These are phyloP conservation scores for Pelobates fuscus DNA, from an alignment of 2,113 vertebrate genomes.

Conservation along the genomic window DNA sequence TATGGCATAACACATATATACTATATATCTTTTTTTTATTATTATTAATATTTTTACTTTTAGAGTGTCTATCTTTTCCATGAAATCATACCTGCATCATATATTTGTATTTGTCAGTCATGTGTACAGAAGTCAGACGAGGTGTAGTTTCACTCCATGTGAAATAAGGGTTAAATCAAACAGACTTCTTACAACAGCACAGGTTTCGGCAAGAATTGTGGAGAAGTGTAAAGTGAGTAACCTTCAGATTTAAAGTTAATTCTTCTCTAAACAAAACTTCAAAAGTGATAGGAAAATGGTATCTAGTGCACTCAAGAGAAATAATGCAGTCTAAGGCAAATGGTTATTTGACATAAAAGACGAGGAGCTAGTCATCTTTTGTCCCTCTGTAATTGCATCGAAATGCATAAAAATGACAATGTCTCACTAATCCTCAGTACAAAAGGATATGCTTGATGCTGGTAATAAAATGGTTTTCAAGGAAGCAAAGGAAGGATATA, in stretches of 20 bases:
- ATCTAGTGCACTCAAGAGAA: slow-evolving; percentile 54
- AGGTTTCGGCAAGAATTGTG: slow-evolving; percentile 29
- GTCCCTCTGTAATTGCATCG: slow-evolving; percentile 65
- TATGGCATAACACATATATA: too few species aligned
- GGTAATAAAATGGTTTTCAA: slow-evolving; percentile 60
- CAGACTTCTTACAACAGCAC: slow-evolving; percentile 8
- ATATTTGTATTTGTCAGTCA: slow-evolving; percentile 13
- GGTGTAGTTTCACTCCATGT: neutral
- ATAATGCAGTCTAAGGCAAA: slow-evolving; percentile 61
- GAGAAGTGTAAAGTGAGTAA: slow-evolving; percentile 39
- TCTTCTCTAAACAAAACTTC: slow-evolving; percentile 51
- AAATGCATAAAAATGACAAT: slow-evolving; percentile 58
- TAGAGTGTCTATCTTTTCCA: slow-evolving; percentile 12
- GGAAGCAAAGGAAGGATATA: slow-evolving; percentile 46
- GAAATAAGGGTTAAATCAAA: slow-evolving; percentile 1
- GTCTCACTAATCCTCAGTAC: slow-evolving; percentile 59
- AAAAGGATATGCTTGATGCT: slow-evolving; percentile 64
- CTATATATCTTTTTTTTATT: too few species aligned
- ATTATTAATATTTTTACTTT: too few species aligned
- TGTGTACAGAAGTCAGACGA: neutral
- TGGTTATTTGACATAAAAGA: slow-evolving; percentile 67
- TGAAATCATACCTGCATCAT: slow-evolving; percentile 1
- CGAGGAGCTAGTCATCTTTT: slow-evolving; percentile 59
- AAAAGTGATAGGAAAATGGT: slow-evolving; percentile 54
- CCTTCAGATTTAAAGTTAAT: slow-evolving; percentile 35